A percentile compares a stretch with the other conserved stretches of the same genome.
phyloP scores from a whole-genome alignment of 64 coral and sea anemone species.

The Orbicella faveolata region DNA sequence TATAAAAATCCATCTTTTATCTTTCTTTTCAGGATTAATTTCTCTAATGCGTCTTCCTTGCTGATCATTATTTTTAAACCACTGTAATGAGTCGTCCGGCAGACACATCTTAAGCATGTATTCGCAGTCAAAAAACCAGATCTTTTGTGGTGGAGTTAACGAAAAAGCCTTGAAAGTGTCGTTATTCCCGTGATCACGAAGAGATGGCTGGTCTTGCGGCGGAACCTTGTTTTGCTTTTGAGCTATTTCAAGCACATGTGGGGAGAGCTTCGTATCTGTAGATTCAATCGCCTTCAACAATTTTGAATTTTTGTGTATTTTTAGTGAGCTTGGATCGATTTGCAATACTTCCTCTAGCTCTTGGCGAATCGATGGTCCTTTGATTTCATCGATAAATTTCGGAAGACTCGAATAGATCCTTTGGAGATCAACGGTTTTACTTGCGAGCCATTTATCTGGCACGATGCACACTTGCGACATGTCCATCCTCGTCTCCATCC shows the following conservation, averaged over 20 bases:
- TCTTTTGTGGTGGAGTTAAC: not conserved
- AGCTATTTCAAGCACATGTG: slow-evolving; percentile 3
- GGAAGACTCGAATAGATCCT: slow-evolving; percentile 12
- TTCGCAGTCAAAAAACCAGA: not conserved
- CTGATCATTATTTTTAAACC: not conserved
- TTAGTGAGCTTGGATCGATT: too few relatives aligned
- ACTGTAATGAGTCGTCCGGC: not conserved
- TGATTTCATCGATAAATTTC: not conserved
- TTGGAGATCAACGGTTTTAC: not conserved
- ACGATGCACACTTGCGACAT: not conserved
- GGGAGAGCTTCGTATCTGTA: not conserved
- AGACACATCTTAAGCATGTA: not conserved
- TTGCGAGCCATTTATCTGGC: not conserved
- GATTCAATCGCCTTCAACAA: too few relatives aligned
- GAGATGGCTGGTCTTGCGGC: not conserved
- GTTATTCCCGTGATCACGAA: not conserved
- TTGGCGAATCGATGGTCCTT: not conserved
- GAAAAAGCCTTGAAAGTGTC: slow-evolving; percentile 13
- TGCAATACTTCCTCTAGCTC: not conserved
- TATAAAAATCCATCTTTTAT: slow-evolving; percentile 37
- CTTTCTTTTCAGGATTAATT: not conserved
- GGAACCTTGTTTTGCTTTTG: not conserved
- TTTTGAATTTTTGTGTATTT: too few relatives aligned
- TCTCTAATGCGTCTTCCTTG: not conserved
- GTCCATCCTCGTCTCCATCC: not conserved